Evolutionary conservation across 2,113 vertebrate genomes (phyloP).

Genomic region (Tauraco erythrolophus): DNA sequence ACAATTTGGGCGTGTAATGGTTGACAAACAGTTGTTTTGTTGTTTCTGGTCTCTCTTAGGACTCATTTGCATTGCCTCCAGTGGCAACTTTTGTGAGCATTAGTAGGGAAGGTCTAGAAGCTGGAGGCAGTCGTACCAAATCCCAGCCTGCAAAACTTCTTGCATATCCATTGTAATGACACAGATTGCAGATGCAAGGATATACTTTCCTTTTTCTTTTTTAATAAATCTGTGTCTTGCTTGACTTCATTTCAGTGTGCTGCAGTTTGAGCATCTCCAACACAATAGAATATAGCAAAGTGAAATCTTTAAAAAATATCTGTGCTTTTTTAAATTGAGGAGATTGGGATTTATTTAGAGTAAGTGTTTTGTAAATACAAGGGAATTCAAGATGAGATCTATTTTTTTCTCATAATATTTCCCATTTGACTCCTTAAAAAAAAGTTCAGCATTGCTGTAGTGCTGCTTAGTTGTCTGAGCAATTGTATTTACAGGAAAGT

Average conservation of each 20-base stretch:
- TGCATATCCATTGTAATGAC: not conserved
- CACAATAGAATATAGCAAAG: not conserved
- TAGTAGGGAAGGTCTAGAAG: slow-evolving; percentile 32
- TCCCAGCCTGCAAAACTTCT: slow-evolving; percentile 10
- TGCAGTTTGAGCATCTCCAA: not conserved
- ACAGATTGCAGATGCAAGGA: not conserved
- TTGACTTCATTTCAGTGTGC: not conserved
- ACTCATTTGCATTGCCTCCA: slow-evolving; percentile 62
- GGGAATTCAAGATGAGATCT: not conserved
- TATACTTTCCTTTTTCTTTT: not conserved
- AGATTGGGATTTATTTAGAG: not conserved
- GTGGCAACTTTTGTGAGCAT: slow-evolving; percentile 46
- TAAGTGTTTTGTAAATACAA: not conserved
- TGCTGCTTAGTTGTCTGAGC: not conserved
- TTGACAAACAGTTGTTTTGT: slow-evolving; percentile 63
- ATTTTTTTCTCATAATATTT: not conserved
- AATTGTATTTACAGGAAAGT: not conserved
- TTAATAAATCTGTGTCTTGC: not conserved
- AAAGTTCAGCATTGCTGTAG: not conserved
- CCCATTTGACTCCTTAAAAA: not conserved
- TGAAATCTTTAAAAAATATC: not conserved
- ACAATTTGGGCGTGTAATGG: slow-evolving; percentile 62
- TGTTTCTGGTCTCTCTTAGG: slow-evolving; percentile 63
- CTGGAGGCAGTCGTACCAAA: slow-evolving; percentile 29
- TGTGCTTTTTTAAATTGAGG: not conserved